These are phyloP conservation scores for Neotragus moschatus DNA, from an alignment of 2,113 vertebrate species.

Conservation along the genomic window DNA sequence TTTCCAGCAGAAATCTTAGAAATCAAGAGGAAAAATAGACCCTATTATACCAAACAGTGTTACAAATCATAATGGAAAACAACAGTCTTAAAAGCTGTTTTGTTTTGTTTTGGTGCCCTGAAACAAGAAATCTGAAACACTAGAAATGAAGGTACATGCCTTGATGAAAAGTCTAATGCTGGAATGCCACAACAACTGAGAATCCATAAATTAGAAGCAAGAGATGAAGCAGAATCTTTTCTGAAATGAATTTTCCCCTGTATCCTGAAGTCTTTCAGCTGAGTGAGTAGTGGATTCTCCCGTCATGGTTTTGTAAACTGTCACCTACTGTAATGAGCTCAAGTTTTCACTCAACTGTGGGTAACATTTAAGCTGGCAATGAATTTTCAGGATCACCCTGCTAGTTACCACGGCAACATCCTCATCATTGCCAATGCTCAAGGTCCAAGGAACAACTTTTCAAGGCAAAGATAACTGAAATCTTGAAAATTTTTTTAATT, in stretches of 20 bases:
- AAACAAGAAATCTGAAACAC: constrained; percentile 30
- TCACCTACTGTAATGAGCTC: background rate
- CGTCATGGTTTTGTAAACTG: background rate
- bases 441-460: background rate
- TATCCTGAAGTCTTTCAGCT: background rate
- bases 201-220: background rate
- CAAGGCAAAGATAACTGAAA: constrained; percentile 38
- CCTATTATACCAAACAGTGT: constrained; percentile 58
- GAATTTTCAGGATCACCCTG: background rate
- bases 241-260: background rate
- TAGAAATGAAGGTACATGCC: background rate
- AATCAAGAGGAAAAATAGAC: constrained; percentile 66
- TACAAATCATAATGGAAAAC: constrained; percentile 67
- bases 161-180: background rate
- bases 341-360: background rate
- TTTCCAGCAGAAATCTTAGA: constrained; percentile 77
- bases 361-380: background rate
- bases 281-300: background rate
- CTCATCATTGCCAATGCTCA: background rate
- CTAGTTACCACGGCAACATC: background rate
- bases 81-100: constrained; percentile 38
- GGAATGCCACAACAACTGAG: background rate
- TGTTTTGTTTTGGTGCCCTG: constrained; percentile 33
- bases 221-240: background rate
- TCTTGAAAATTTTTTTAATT: constrained; percentile 5